Evolutionary conservation across 2,888 invertebrate genomes (phyloP).

Genomic region (Drosophila lacicola): DNA sequence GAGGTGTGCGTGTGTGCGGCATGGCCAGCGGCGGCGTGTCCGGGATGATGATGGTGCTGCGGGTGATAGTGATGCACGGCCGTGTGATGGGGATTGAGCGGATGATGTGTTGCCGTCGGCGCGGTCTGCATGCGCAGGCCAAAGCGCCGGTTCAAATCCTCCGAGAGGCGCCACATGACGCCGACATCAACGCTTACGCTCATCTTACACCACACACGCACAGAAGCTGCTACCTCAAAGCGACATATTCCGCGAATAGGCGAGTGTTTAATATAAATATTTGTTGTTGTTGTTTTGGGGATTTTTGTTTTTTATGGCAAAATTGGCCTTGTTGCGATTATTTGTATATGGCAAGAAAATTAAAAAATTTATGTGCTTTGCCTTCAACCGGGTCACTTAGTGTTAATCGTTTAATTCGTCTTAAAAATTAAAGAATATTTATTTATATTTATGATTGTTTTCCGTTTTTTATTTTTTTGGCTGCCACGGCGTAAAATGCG

Average conservation of each 20-base stretch:
- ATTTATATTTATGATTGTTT: not conserved
- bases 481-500: conserved; percentile 2
- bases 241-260: not conserved
- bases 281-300: not conserved
- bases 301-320: not conserved
- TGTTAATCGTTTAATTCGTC: no score
- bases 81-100: conserved; percentile 60
- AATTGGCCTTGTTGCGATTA: no score
- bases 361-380: not conserved
- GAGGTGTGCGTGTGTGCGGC: conserved; percentile 66
- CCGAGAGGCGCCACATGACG: conserved; percentile 86
- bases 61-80: conserved; percentile 67
- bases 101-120: conserved; percentile 75
- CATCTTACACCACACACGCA: conserved; percentile 44
- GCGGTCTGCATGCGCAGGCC: conserved; percentile 84
- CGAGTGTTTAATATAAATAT: not conserved
- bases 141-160: conserved; percentile 85
- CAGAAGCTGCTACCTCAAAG: conserved; percentile 2
- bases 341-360: not conserved
- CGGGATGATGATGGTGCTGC: conserved; percentile 51
- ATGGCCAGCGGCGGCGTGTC: conserved; percentile 25
- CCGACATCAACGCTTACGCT: conserved; percentile 85
- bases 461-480: conserved; percentile 3
- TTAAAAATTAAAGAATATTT: not conserved
- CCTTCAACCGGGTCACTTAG: not conserved